These are phyloP conservation scores for Azemiops feae DNA, from an alignment of 2,113 vertebrate genomes.

Conservation along the genomic window DNA sequence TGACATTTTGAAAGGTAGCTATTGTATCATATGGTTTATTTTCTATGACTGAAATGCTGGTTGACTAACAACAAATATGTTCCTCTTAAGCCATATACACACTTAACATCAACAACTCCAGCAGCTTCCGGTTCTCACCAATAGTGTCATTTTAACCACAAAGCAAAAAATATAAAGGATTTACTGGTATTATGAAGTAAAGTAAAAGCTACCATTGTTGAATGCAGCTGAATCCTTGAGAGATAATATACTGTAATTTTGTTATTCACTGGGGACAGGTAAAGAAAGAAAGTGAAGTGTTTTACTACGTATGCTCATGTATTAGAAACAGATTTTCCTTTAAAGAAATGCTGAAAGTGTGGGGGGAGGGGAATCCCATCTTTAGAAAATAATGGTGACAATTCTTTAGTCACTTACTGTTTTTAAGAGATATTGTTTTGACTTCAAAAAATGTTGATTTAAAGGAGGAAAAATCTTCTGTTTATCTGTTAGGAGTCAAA, in stretches of 20 bases:
- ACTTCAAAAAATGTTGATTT: conserved; percentile 33
- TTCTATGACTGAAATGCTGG: background rate
- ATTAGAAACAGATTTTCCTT: conserved; percentile 8
- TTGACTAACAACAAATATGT: background rate
- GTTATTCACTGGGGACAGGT: background rate
- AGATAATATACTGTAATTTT: background rate
- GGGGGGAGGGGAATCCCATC: fast-evolving
- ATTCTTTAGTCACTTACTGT: background rate
- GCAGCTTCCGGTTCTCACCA: background rate
- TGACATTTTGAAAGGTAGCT: background rate
- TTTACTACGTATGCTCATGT: background rate
- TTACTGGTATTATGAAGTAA: background rate
- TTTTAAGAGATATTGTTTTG: background rate
- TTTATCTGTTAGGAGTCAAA: conserved; percentile 22
- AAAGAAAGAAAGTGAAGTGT: background rate
- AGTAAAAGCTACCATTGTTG: background rate
- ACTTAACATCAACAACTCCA: background rate
- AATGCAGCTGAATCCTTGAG: background rate
- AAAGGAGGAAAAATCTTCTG: background rate
- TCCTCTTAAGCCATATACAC: background rate
- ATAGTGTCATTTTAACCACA: background rate
- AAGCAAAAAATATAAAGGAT: background rate
- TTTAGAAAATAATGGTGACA: background rate
- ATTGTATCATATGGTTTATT: background rate
- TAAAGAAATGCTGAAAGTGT: background rate